Evolutionary conservation across 2,113 vertebrate genomes (phyloP).

Genomic region (Motacilla alba): DNA sequence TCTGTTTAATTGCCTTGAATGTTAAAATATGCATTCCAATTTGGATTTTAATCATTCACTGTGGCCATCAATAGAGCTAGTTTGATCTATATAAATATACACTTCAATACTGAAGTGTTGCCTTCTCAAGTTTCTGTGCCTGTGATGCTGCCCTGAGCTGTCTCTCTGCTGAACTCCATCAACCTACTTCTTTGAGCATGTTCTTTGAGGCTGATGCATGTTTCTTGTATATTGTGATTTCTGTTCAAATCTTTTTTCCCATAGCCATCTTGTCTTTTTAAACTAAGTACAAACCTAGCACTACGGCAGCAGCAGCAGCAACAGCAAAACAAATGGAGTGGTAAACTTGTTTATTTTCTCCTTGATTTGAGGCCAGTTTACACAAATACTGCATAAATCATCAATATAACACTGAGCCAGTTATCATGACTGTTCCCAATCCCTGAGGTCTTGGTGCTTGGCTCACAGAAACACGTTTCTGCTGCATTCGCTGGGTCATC

Average conservation of each 20-base stretch:
- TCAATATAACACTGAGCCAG: neutral
- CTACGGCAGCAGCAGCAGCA: neutral
- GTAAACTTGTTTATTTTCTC: neutral
- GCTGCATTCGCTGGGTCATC: neutral
- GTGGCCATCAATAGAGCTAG: neutral
- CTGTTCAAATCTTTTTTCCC: neutral
- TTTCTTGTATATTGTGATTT: neutral
- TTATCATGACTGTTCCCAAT: neutral
- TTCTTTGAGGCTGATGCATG: neutral
- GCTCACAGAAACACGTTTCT: neutral
- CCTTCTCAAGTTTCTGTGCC: neutral
- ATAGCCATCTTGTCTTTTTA: neutral
- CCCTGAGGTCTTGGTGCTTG: neutral
- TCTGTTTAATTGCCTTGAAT: neutral
- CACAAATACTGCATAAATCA: neutral
- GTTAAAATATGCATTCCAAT: neutral
- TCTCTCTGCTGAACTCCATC: neutral
- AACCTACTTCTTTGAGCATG: neutral
- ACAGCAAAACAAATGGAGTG: neutral
- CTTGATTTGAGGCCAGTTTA: neutral
- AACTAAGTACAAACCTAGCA: neutral
- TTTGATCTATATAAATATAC: neutral
- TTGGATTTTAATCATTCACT: neutral
- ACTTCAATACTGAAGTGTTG: neutral
- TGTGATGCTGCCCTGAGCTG: neutral